Percentiles rank a stretch among this genome's conserved stretches.
phyloP scores from a whole-genome alignment of 2,113 vertebrate genomes.

The Syngnathus typhle region DNA sequence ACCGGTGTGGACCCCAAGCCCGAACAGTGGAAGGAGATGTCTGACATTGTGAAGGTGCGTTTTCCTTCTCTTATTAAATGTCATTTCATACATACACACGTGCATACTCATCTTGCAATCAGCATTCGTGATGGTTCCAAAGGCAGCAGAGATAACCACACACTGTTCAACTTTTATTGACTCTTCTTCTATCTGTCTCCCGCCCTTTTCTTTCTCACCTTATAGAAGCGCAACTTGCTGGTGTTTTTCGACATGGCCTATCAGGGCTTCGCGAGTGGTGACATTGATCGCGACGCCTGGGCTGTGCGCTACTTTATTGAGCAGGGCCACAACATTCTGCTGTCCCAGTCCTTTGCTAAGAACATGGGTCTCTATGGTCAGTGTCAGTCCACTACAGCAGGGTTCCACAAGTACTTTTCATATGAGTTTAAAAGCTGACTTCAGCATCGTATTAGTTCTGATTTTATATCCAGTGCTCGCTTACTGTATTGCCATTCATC shows the following conservation, averaged over 20 bases:
- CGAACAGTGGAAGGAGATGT: slow-evolving; percentile 94
- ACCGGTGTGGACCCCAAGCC: slow-evolving; percentile 90
- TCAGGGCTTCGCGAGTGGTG: slow-evolving; percentile 96
- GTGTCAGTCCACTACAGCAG: slow-evolving; percentile 30
- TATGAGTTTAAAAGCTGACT: too few relatives aligned
- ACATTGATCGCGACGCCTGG: slow-evolving; percentile 91
- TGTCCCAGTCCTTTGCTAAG: slow-evolving; percentile 95
- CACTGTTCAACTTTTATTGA: background rate
- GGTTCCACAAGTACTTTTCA: too few relatives aligned
- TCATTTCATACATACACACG: background rate
- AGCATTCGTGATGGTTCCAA: slow-evolving; percentile 9
- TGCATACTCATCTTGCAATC: background rate
- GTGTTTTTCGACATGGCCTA: slow-evolving; percentile 98
- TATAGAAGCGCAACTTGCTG: slow-evolving; percentile 87
- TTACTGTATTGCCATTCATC: too few relatives aligned
- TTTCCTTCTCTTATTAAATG: background rate
- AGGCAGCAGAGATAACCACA: background rate
- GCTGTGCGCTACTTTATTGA: slow-evolving; percentile 93
- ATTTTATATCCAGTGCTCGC: too few relatives aligned
- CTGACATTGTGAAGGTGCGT: slow-evolving; percentile 80
- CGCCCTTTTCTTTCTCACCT: background rate
- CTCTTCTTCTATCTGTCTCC: slow-evolving; percentile 10
- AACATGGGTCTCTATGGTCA: slow-evolving; percentile 99
- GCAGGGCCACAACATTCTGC: slow-evolving; percentile 83
- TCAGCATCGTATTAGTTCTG: too few relatives aligned